phyloP scores from a whole-genome alignment of 2,888 invertebrate species.

The Sycophila texana region DNA sequence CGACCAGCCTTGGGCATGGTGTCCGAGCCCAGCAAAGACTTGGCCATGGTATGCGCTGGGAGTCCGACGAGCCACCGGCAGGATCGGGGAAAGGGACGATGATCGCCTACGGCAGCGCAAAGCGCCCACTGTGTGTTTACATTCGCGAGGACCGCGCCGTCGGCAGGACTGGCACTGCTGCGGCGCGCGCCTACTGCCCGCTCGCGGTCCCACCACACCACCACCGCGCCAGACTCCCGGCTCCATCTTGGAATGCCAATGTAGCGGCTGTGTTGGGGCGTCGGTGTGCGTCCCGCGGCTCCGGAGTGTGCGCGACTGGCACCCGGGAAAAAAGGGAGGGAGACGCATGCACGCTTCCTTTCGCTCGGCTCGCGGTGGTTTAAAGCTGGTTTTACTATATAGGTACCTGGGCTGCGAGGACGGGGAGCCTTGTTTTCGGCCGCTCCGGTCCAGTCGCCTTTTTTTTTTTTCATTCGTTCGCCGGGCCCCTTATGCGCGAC shows the following conservation, averaged over 20 bases:
- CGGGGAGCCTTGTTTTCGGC: neutral
- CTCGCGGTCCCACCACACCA: neutral
- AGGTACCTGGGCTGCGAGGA: neutral
- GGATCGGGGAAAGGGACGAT: too few relatives aligned
- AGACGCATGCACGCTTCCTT: slow-evolving; percentile 4
- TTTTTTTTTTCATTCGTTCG: neutral
- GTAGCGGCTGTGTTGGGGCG: slow-evolving; percentile 38
- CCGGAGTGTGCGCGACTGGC: neutral
- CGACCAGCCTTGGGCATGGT: slow-evolving; percentile 81
- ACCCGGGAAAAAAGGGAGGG: neutral
- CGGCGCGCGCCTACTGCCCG: neutral
- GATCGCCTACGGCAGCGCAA: neutral
- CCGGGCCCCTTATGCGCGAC: neutral
- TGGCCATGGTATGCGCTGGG: slow-evolving; percentile 67
- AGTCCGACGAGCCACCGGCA: neutral
- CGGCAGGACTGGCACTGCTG: neutral
- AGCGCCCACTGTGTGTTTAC: neutral
- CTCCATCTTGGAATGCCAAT: slow-evolving; percentile 56
- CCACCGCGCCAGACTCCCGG: neutral
- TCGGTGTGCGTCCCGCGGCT: neutral
- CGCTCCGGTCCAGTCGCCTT: neutral
- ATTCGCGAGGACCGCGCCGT: neutral
- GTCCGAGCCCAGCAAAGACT: slow-evolving; percentile 75
- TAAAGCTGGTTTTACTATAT: slow-evolving; percentile 21
- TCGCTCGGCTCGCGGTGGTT: slow-evolving; percentile 18